These are phyloP conservation scores for Acleris emargana DNA, from an alignment of 2,888 invertebrate genomes.

Conservation along the genomic window DNA sequence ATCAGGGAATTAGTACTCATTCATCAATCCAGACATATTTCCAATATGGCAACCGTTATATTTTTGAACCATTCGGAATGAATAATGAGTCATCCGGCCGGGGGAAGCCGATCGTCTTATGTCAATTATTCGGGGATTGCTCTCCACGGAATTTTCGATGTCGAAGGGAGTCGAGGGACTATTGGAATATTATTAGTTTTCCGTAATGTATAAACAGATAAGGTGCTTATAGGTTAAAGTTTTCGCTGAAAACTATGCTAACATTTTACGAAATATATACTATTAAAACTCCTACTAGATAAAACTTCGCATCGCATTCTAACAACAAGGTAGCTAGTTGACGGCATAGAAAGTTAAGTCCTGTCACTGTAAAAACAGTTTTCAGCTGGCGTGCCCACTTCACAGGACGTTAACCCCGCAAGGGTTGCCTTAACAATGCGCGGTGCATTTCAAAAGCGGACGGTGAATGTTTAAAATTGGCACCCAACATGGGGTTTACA, in stretches of 20 bases:
- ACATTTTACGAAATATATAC: no score
- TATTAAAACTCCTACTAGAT: no score
- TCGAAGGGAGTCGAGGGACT: no score
- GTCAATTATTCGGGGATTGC: background rate
- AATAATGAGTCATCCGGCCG: background rate
- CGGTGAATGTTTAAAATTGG: slow-evolving; percentile 35
- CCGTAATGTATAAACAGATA: no score
- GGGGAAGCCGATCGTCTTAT: background rate
- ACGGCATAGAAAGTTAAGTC: slow-evolving; percentile 24
- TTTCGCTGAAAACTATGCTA: no score
- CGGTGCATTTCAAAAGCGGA: slow-evolving; percentile 38
- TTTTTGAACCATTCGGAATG: background rate
- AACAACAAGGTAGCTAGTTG: slow-evolving; percentile 6
- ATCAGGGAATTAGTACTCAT: no score
- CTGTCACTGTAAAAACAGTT: slow-evolving; percentile 67
- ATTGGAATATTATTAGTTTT: no score
- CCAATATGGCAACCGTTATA: no score
- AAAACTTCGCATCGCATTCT: background rate
- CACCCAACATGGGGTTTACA: slow-evolving; percentile 16
- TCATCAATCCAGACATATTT: no score
- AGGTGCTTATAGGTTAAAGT: no score
- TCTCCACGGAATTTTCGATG: background rate
- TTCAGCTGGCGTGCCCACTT: slow-evolving; percentile 73
- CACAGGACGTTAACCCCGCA: slow-evolving; percentile 69
- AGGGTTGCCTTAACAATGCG: slow-evolving; percentile 52